Evolutionary conservation across 2,797 vertebrate species (phyloP), one percentile per base, ranked within the genome.

Genomic region (Diglossa cyanea): DNA sequence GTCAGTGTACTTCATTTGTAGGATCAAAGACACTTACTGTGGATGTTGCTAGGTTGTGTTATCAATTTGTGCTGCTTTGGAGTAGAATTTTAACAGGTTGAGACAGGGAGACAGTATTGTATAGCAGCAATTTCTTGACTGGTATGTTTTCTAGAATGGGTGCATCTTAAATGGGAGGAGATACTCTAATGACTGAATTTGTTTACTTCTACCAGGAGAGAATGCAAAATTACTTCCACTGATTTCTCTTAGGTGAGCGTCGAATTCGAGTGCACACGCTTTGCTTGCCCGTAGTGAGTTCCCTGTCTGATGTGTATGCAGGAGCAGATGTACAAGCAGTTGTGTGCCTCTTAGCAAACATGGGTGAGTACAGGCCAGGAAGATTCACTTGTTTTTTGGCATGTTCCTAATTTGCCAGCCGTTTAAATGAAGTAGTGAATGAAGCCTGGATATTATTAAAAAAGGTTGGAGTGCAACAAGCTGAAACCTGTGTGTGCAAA

Each of bases 201-300:
- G 17, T 65, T 65, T 61, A 18, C 25, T 16, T 80, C 23, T 88
- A 2, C 13, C 24, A 40, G n/a, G 30, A 39, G n/a, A 25, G 68
- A 16, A 7, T 72, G 25, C 30, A 6, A 55, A 39, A 33, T 71
- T 19, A 44, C 66, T 42, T 72, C 31, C 62, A 16, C 16, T 88
- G 8, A 2, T 45, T 93, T 75, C 67, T 77, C 5, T 35, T 68
- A 99, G 99, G 99, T 75, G 99, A 99, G 88, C 97, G 99, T 68
- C 98, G 99, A 35, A 99, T 99, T 96, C 94, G 99, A 63, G 99
- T 99, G 57, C 99, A 99, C 63, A 99, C 99, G 0, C 98, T 99
- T 61, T 99, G 99, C 96, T 98, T 99, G 96, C 99, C 99, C 0
- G 99, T 99, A 74, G 99, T 99, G 42, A 99, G 86, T 94, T 99